Base-by-base conservation (phyloP, 2,113 vertebrate species). In the Melanotaenia duboulayi region DNA sequence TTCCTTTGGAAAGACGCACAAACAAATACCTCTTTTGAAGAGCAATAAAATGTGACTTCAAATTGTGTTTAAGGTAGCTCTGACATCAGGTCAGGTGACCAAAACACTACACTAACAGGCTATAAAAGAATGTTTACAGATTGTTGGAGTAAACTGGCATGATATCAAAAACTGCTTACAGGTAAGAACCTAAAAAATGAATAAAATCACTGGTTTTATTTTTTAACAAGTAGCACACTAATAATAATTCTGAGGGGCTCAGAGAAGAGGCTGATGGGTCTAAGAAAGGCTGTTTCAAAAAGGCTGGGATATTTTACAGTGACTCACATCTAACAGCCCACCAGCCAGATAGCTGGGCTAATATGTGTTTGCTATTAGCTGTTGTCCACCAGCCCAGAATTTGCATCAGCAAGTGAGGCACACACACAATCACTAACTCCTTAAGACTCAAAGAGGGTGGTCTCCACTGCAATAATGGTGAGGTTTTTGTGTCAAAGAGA, bases 401-500 rank as follows among this genome's bases (percentile, higher is more conserved):
- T 48, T 63, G 52, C 58, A 59, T 60, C 50, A 39, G 49, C 1
- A 4, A 55, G 51, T 78, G 11, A 58, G 71, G 67, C 59, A 17
- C 19, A 12, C 78, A 63, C 72, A 79, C 61, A 78, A 81, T 82
- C 51, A 77, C 23, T 23, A 83, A 83, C 85, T 86, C 76, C 59
- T 73, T 55, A 48, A 74, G 58, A 82, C 56, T 78, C 67, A 17
- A 20, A 82, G 57, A 84, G 79, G 58, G 78, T 55, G 71, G 77
- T 66, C 76, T 79, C 75, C 46, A 35, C 80, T 82, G 79, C 65
- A 80, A 84, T 79, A 83, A 84, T 82, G 80, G 68, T 7, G 8
- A 44, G n/a, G 74, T 71, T 81, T 92, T 91, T 88, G 84, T 89
- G 87, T 89, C 80, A 90, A 89, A 90, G 84, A 85, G 82, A 89